These are phyloP conservation scores for Lochmaea capreae DNA, from an alignment of 2,888 invertebrate species.

Conservation along the genomic window DNA sequence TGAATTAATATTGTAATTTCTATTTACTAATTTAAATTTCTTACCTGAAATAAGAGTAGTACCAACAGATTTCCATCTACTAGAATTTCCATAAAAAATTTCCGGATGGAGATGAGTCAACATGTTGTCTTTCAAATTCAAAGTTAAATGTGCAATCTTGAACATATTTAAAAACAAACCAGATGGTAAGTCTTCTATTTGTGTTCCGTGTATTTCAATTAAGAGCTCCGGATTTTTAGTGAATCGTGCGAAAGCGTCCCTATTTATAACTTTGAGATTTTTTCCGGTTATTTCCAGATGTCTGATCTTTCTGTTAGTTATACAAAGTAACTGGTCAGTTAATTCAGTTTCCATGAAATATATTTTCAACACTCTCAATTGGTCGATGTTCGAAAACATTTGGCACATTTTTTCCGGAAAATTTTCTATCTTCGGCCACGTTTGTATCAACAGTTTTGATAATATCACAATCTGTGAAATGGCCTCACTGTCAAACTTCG, in stretches of 20 bases:
- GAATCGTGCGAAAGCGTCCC: conserved; percentile 81
- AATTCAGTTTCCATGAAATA: conserved; percentile 80
- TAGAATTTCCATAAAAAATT: conserved; percentile 87
- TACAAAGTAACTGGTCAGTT: conserved; percentile 80
- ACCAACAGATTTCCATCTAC: conserved; percentile 90
- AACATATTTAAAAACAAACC: conserved; percentile 83
- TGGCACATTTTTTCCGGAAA: conserved; percentile 73
- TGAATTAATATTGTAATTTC: no score
- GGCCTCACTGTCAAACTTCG: conserved; percentile 80
- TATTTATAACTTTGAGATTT: conserved; percentile 77
- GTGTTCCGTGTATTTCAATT: conserved; percentile 81
- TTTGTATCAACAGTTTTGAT: conserved; percentile 77
- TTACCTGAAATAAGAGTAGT: conserved; percentile 86
- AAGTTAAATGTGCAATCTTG: conserved; percentile 81
- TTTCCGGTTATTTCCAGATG: conserved; percentile 84
- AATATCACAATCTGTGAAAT: conserved; percentile 79
- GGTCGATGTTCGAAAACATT: conserved; percentile 77
- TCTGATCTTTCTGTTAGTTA: conserved; percentile 82
- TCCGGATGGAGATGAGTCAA: conserved; percentile 83
- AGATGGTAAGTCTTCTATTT: conserved; percentile 81
- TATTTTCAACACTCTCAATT: conserved; percentile 80
- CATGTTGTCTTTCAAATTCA: conserved; percentile 86
- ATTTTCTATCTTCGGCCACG: conserved; percentile 80
- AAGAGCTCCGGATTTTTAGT: conserved; percentile 80
- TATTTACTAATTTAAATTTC: background rate